These are phyloP conservation scores for Nomada flava DNA, from an alignment of 2,888 invertebrate species.

Conservation along the genomic window DNA sequence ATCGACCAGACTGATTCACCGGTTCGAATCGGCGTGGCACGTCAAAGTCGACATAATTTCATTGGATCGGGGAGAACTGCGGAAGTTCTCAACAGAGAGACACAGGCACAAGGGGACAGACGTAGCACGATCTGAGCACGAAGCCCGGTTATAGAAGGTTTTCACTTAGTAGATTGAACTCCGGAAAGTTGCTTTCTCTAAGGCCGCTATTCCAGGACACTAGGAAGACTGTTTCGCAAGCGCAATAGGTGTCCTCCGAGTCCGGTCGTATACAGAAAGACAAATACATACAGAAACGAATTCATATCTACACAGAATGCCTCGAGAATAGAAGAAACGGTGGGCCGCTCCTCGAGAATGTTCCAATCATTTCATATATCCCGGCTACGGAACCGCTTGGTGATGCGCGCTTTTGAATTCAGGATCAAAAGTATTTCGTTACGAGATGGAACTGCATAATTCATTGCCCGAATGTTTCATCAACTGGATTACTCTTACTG, in stretches of 20 bases:
- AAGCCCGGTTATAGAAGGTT: slow-evolving; percentile 66
- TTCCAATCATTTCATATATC: slow-evolving; percentile 44
- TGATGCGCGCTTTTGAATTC: slow-evolving; percentile 46
- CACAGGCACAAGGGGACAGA: slow-evolving; percentile 7
- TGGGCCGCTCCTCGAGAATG: slow-evolving; percentile 20
- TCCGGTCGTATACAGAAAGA: neutral
- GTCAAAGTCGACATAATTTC: slow-evolving; percentile 72
- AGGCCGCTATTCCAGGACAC: slow-evolving; percentile 51
- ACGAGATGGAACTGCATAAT: slow-evolving; percentile 53
- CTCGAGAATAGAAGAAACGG: too few species aligned
- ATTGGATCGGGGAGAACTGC: slow-evolving; percentile 70
- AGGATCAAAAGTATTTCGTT: slow-evolving; percentile 57
- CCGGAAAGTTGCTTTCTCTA: slow-evolving; percentile 60
- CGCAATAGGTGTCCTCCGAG: slow-evolving; percentile 33
- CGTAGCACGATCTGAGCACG: slow-evolving; percentile 22
- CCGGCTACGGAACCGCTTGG: slow-evolving; percentile 12
- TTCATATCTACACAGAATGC: neutral
- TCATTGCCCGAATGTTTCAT: slow-evolving; percentile 61
- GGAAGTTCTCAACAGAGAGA: slow-evolving; percentile 42
- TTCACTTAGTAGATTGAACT: slow-evolving; percentile 81
- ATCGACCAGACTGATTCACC: slow-evolving; percentile 47
- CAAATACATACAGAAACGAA: neutral
- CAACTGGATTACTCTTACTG: slow-evolving; percentile 45
- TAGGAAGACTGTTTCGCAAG: slow-evolving; percentile 46
- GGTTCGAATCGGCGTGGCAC: slow-evolving; percentile 53